Conservation (phyloP, 2,888 invertebrate species). For the Erebia aethiops region DNA sequence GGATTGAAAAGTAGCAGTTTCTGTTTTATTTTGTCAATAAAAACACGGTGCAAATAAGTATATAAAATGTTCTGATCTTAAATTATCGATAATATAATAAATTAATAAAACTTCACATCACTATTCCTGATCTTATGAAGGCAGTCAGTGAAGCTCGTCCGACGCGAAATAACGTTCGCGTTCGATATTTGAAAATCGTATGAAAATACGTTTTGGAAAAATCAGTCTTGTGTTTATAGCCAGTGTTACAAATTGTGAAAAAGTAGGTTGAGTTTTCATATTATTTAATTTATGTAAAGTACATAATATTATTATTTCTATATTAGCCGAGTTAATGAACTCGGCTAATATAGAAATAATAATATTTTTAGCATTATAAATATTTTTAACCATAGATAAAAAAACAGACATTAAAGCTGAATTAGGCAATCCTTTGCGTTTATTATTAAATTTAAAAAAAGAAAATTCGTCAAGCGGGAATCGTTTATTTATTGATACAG, state of each 20-base stretch:
- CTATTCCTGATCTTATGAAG: slow-evolving; percentile 57
- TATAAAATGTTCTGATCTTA: neutral
- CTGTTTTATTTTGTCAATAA: too few species aligned
- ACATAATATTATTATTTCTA: neutral
- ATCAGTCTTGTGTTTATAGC: slow-evolving; percentile 36
- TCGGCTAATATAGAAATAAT: too few species aligned
- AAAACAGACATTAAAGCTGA: neutral
- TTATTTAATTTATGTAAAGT: neutral
- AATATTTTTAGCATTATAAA: neutral
- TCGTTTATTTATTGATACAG: neutral
- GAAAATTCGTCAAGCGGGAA: neutral
- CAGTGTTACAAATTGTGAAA: slow-evolving; percentile 39
- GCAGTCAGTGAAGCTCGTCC: slow-evolving; percentile 65
- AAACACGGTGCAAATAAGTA: neutral
- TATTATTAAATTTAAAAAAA: neutral
- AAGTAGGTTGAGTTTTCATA: slow-evolving; percentile 38
- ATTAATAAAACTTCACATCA: slow-evolving; percentile 49
- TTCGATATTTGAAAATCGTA: slow-evolving; percentile 49
- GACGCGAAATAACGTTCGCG: slow-evolving; percentile 62
- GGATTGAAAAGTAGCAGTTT: too few species aligned
- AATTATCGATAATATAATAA: slow-evolving; percentile 52
- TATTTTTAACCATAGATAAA: neutral
- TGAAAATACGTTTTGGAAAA: slow-evolving; percentile 42
- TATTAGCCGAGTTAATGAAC: neutral
- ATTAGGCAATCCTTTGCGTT: neutral